phyloP scores from a whole-genome alignment of 2,888 invertebrate species.

The Diarsia brunnea region DNA sequence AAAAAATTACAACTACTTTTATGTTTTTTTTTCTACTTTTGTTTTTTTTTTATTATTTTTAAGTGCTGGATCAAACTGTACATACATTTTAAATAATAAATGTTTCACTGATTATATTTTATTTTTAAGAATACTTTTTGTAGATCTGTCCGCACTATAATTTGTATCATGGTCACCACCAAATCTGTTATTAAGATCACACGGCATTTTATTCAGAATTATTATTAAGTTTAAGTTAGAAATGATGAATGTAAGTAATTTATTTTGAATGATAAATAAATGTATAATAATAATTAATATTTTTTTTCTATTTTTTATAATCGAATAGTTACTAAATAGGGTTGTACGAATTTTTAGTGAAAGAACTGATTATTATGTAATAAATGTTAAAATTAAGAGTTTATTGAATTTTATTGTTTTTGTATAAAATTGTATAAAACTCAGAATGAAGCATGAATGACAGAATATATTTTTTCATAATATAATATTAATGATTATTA shows the following conservation, averaged over 20 bases:
- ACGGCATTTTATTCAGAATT: slow-evolving; percentile 23
- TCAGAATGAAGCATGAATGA: slow-evolving; percentile 61
- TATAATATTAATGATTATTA: slow-evolving; percentile 63
- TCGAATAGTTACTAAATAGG: slow-evolving; percentile 58
- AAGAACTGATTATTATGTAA: slow-evolving; percentile 79
- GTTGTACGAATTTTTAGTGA: slow-evolving; percentile 68
- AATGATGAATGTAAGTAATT: slow-evolving; percentile 74
- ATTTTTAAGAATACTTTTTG: slow-evolving; percentile 41
- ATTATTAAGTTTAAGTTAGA: slow-evolving; percentile 45
- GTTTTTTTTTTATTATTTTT: not conserved
- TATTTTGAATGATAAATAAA: slow-evolving; percentile 68
- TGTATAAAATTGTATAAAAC: slow-evolving; percentile 68
- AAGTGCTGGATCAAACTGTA: slow-evolving; percentile 39
- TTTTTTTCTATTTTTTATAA: slow-evolving; percentile 60
- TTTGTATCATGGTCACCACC: slow-evolving; percentile 22
- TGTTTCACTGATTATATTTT: slow-evolving; percentile 39
- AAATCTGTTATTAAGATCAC: slow-evolving; percentile 11
- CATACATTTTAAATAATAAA: slow-evolving; percentile 22
- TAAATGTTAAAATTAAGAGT: slow-evolving; percentile 63
- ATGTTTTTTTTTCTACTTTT: slow-evolving; percentile 8
- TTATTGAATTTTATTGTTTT: slow-evolving; percentile 69
- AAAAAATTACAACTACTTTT: slow-evolving; percentile 10
- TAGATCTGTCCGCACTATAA: slow-evolving; percentile 18
- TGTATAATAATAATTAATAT: slow-evolving; percentile 40
- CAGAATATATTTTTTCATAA: slow-evolving; percentile 64